Evolutionary conservation across 1,140 invertebrate genomes (phyloP).

Genomic region (Drosophila auraria): DNA sequence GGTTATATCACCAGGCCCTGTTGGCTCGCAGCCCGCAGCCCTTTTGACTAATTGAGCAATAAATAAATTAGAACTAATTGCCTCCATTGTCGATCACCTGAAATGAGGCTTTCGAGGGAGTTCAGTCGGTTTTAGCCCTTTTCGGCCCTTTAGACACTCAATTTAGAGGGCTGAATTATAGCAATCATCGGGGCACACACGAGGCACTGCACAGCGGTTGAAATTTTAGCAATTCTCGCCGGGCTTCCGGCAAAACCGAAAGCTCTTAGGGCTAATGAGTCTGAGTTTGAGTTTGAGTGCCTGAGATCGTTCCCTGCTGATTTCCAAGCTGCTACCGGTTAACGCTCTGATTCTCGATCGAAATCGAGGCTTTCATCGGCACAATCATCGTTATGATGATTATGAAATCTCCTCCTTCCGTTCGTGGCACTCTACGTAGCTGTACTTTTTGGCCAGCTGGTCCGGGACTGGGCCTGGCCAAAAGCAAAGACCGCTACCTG

Average conservation of each 20-base stretch:
- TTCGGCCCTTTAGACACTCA: slow-evolving; percentile 23
- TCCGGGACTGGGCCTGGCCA: background rate
- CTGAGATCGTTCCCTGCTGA: slow-evolving; percentile 26
- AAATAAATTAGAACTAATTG: slow-evolving; percentile 51
- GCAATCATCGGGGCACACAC: slow-evolving; percentile 22
- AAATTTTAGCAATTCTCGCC: slow-evolving; percentile 26
- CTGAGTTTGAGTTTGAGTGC: background rate
- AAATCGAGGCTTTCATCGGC: slow-evolving; percentile 47
- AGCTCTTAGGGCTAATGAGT: slow-evolving; percentile 52
- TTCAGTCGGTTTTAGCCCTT: background rate
- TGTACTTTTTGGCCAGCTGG: slow-evolving; percentile 61
- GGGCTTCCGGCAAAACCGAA: slow-evolving; percentile 31
- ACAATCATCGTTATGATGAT: slow-evolving; percentile 46
- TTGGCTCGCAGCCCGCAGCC: background rate
- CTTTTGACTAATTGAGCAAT: slow-evolving; percentile 46
- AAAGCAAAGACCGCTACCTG: slow-evolving; percentile 59
- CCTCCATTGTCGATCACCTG: slow-evolving; percentile 33
- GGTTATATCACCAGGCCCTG: slow-evolving; percentile 15
- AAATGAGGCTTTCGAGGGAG: slow-evolving; percentile 13
- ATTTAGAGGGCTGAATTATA: slow-evolving; percentile 34
- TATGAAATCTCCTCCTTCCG: slow-evolving; percentile 43
- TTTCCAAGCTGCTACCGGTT: slow-evolving; percentile 39
- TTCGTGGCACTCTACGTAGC: slow-evolving; percentile 44
- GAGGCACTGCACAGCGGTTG: background rate
- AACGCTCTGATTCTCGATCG: slow-evolving; percentile 37